phyloP scores from a whole-genome alignment of 2,113 vertebrate species.

The Alosa alosa region DNA sequence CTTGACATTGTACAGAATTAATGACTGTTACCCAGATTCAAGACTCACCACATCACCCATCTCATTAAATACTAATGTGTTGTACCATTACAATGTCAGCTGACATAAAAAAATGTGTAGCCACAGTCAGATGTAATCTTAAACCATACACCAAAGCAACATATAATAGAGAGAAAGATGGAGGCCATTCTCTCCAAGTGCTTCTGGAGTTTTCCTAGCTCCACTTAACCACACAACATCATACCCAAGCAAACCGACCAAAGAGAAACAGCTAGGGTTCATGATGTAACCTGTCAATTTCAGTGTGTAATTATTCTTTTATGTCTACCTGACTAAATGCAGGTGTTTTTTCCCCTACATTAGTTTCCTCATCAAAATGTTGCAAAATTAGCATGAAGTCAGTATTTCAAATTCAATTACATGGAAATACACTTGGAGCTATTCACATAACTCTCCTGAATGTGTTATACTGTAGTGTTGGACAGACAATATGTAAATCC shows the following conservation, averaged over 20 bases:
- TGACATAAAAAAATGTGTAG: constrained; percentile 11
- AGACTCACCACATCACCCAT: constrained; percentile 47
- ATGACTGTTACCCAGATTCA: constrained; percentile 37
- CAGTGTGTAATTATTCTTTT: not conserved
- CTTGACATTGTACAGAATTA: constrained; percentile 26
- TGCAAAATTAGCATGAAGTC: not conserved
- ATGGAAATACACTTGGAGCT: constrained; percentile 7
- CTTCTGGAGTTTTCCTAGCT: not conserved
- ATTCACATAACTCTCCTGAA: not conserved
- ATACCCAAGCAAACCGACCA: not conserved
- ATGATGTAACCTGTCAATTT: not conserved
- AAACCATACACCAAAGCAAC: not conserved
- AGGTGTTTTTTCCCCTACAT: not conserved
- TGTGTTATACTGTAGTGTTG: not conserved
- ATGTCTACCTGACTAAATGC: not conserved
- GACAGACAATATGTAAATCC: not conserved
- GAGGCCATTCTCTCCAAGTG: not conserved
- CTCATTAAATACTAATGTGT: constrained; percentile 37
- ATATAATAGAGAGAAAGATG: not conserved
- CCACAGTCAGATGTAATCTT: not conserved
- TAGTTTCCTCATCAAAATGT: not conserved
- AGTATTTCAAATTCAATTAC: not conserved
- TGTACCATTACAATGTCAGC: constrained; percentile 32
- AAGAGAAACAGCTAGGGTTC: not conserved
- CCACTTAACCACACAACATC: not conserved